phyloP scores from a whole-genome alignment of 1,140 invertebrate genomes.

The Bombyx mandarina region DNA sequence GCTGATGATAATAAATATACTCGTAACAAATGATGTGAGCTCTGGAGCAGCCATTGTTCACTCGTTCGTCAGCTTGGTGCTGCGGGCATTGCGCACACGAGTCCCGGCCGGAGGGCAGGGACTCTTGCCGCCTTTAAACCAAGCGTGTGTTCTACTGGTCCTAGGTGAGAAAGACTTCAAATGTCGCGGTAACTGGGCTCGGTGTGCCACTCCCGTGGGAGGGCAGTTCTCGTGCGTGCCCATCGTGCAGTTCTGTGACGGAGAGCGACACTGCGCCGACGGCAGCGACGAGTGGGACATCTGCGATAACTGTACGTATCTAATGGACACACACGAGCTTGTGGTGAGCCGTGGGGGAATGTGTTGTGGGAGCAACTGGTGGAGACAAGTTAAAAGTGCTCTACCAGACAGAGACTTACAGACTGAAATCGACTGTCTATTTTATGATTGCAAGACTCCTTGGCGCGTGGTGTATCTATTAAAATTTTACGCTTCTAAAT shows the following conservation, averaged over 20 bases:
- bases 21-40: too few species aligned
- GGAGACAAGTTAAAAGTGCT: background rate
- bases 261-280: conserved; percentile 76
- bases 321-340: background rate
- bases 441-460: too few species aligned
- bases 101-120: too few species aligned
- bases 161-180: conserved; percentile 67
- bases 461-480: too few species aligned
- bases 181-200: conserved; percentile 74
- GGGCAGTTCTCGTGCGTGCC: conserved; percentile 73
- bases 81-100: too few species aligned
- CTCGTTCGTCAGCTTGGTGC: too few species aligned
- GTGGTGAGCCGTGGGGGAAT: background rate
- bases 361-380: background rate
- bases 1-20: too few species aligned
- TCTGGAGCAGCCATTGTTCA: too few species aligned
- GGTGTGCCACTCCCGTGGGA: conserved; percentile 70
- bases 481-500: too few species aligned
- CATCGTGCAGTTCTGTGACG: conserved; percentile 76
- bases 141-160: conserved; percentile 2
- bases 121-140: too few species aligned
- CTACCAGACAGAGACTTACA: too few species aligned
- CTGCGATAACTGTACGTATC: conserved; percentile 72
- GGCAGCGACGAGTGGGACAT: conserved; percentile 78
- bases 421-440: too few species aligned